Base-by-base conservation (phyloP, 1,140 invertebrate genomes). In the Vanessa atalanta region DNA sequence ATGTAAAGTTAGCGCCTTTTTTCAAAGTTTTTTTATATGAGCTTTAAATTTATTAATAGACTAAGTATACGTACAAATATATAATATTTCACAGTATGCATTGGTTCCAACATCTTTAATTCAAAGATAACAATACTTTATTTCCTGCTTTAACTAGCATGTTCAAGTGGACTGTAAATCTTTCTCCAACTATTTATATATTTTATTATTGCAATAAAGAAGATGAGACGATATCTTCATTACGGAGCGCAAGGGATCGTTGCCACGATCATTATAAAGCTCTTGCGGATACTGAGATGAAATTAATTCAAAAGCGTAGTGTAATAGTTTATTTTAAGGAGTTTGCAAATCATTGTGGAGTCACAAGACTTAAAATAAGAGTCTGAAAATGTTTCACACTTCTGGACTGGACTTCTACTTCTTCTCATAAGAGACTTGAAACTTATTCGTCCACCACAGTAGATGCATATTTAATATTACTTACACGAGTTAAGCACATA, bases 181-280 rank as follows among this genome's bases (percentile, higher is more conserved):
- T 76, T 71, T 63, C 64, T 57, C 12, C 70, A 79, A 82, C 70
- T 79, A 83, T 81, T 84, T 86, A 81, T 83, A 87, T 81, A 86
- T 83, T 86, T 83, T 79, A 85, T 82, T 79, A 85, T 81, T 82
- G 83, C 83, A 86, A 86, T 86, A 84, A 84, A 86, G 80, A 78
- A 80, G 84, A 87, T 80, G 79, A 68, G 80, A 72, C 80, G 82
- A 87, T 87, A 88, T 87, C 84, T 87, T 88, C 85, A 87, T 88
- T 87, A 87, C 84, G 73, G 76, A 63, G 79, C 83, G 73, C 73
- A 81, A 75, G 79, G 77, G 80, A 85, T 87, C 82, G 83, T 83
- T 82, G 83, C 84, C 73, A 76, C 78, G 81, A 85, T 88, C 87
- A 87, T 88, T 87, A 87, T 78, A 69, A 73, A 78, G 70, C 76